Conservation (phyloP, 2,888 invertebrate species). For the Agriopis marginaria region DNA sequence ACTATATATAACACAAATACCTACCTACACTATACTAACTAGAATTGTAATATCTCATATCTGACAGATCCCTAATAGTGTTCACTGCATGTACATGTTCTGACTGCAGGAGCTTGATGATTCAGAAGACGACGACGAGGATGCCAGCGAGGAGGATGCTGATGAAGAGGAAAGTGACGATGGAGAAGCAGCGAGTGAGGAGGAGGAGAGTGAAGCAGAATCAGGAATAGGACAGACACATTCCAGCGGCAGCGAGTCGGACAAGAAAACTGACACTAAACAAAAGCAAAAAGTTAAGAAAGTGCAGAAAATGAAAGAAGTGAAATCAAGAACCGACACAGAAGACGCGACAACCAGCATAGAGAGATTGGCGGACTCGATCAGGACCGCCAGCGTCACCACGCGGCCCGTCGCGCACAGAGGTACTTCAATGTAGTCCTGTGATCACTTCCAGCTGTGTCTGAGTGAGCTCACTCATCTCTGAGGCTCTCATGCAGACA, state of each 20-base stretch:
- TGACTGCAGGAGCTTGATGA: constrained; percentile 64
- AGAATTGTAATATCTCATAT: too few species aligned
- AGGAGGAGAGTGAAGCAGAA: constrained; percentile 80
- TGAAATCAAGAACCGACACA: constrained; percentile 19
- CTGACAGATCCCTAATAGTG: too few species aligned
- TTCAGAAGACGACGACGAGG: constrained; percentile 63
- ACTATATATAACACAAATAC: too few species aligned
- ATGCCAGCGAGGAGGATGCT: constrained; percentile 59
- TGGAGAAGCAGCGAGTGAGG: constrained; percentile 55
- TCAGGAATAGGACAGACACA: constrained; percentile 62
- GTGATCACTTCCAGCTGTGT: too few species aligned
- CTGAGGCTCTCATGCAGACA: too few species aligned
- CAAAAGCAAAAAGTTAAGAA: constrained; percentile 42
- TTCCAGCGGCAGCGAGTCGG: constrained; percentile 56
- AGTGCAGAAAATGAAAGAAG: constrained; percentile 5
- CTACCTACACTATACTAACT: too few species aligned
- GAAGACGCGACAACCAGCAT: constrained; percentile 49
- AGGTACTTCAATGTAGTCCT: constrained; percentile 53
- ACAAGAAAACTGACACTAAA: constrained; percentile 41
- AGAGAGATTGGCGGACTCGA: constrained; percentile 63
- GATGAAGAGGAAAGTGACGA: constrained; percentile 53
- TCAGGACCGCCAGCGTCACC: constrained; percentile 62
- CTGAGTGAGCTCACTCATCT: too few species aligned
- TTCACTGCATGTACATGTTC: not conserved
- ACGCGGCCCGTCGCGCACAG: constrained; percentile 69